Evolutionary conservation across 2,113 vertebrate species (phyloP).

Genomic region (Archocentrus centrarchus): DNA sequence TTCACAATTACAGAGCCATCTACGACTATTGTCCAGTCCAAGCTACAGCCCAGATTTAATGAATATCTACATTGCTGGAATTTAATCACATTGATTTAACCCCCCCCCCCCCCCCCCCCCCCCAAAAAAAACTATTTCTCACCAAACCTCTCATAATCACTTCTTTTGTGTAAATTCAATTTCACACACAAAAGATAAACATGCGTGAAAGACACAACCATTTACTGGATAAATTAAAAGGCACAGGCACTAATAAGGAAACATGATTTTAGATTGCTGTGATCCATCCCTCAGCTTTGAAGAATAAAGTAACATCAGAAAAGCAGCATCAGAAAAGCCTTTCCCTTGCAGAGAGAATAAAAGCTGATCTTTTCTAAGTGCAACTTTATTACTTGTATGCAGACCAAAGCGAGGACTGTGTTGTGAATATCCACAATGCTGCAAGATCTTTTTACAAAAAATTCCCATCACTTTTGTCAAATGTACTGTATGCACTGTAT

Average conservation of each 20-base stretch:
- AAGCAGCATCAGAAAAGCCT: background rate
- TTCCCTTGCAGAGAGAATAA: slow-evolving; percentile 14
- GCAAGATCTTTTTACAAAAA: slow-evolving; percentile 3
- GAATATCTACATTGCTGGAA: background rate
- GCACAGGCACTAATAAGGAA: background rate
- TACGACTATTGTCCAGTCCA: background rate
- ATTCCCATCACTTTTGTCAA: background rate
- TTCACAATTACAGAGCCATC: background rate
- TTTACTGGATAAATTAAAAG: background rate
- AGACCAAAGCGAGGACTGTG: background rate
- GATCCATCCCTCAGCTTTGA: background rate
- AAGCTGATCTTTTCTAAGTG: background rate
- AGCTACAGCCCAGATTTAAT: background rate
- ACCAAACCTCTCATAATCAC: background rate
- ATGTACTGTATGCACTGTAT: background rate
- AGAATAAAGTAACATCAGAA: slow-evolving; percentile 27
- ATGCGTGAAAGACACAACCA: background rate
- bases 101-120: no score
- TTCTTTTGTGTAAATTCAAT: slow-evolving; percentile 12
- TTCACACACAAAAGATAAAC: slow-evolving; percentile 22
- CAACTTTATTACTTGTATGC: background rate
- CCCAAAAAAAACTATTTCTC: background rate
- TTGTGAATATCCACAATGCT: background rate
- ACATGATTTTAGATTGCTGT: background rate
- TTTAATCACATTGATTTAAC: background rate